Evolutionary conservation across 2,888 invertebrate genomes (phyloP).

Genomic region (Ischnura elegans): DNA sequence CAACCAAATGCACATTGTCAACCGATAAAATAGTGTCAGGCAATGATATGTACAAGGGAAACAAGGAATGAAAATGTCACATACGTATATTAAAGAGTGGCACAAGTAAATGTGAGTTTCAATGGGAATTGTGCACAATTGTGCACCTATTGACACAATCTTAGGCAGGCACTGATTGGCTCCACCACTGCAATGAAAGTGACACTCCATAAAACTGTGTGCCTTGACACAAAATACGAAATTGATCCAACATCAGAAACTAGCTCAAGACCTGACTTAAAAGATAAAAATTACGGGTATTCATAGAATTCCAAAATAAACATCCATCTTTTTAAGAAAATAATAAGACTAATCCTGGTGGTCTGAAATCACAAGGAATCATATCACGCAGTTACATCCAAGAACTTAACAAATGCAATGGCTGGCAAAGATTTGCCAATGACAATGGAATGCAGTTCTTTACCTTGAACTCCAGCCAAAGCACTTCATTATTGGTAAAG

Average conservation of each 20-base stretch:
- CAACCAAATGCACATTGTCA: not conserved
- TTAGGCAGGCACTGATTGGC: not conserved
- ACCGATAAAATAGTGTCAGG: not conserved
- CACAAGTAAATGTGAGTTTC: slow-evolving; percentile 27
- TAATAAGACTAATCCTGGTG: not conserved
- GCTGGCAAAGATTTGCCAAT: slow-evolving; percentile 39
- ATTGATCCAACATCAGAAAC: not conserved
- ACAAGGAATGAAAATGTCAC: slow-evolving; percentile 12
- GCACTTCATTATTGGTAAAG: not conserved
- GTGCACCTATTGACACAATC: not conserved
- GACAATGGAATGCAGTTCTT: slow-evolving; percentile 55
- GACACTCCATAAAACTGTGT: not conserved
- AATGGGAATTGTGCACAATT: slow-evolving; percentile 4
- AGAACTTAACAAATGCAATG: not conserved
- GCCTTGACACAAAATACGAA: not conserved
- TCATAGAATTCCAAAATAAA: not conserved
- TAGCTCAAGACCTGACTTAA: not conserved
- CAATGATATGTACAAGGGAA: slow-evolving; percentile 28
- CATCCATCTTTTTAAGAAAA: not conserved
- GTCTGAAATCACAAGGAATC: not conserved
- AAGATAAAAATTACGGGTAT: not conserved
- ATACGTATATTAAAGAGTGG: not conserved
- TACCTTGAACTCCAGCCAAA: not conserved
- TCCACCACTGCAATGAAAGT: slow-evolving; percentile 38
- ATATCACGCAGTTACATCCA: not conserved